phyloP scores from a whole-genome alignment of 2,888 invertebrate species.

The Heliconius sara region DNA sequence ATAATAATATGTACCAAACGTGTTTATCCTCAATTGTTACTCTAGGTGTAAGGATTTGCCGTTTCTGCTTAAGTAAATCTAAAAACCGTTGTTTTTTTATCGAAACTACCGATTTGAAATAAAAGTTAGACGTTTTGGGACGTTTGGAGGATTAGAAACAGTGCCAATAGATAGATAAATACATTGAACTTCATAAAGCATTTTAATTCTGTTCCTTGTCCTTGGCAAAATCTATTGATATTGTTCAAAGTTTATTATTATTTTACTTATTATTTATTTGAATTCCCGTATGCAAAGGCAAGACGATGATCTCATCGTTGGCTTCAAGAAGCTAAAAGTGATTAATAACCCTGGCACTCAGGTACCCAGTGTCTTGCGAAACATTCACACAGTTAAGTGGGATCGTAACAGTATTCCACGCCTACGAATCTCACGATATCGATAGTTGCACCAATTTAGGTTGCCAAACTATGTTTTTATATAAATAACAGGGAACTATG shows the following conservation, averaged over 20 bases:
- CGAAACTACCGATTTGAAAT: too few species aligned
- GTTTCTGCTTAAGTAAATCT: too few species aligned
- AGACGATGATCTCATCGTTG: constrained; percentile 11
- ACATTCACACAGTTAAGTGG: constrained; percentile 43
- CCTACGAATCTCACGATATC: constrained; percentile 56
- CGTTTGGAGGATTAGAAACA: too few species aligned
- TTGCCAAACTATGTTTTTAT: constrained; percentile 27
- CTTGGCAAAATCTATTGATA: not conserved
- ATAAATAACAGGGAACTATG: constrained; percentile 13
- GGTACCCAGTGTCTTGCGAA: constrained; percentile 40
- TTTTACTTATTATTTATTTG: not conserved
- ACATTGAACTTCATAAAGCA: not conserved
- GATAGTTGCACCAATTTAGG: constrained; percentile 33
- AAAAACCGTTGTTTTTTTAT: too few species aligned
- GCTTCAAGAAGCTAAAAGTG: constrained; percentile 32
- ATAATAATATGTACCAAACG: too few species aligned
- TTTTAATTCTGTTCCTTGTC: not conserved
- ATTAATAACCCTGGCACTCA: constrained; percentile 31
- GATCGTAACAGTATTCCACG: constrained; percentile 65
- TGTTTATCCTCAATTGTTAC: too few species aligned
- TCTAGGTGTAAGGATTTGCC: too few species aligned
- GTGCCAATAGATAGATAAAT: too few species aligned
- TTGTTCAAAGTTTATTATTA: not conserved
- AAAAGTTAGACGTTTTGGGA: too few species aligned
- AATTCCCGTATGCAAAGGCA: not conserved